Evolutionary conservation across 2,113 vertebrate genomes (phyloP), one percentile per base, ranked within the genome.

Genomic region (Oxyura jamaicensis): DNA sequence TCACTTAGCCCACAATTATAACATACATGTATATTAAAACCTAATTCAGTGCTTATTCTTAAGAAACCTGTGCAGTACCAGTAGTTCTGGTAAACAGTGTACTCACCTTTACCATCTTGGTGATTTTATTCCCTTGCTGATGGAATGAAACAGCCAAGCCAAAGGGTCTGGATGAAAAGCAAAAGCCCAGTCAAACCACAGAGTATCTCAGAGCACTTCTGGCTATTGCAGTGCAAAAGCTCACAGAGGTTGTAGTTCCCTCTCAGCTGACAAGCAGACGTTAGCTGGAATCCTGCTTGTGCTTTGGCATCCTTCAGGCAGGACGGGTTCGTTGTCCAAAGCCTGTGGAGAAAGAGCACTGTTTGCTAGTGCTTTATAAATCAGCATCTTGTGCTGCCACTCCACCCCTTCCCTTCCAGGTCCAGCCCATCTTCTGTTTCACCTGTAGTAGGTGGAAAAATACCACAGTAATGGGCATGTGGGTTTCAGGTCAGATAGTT

Each of bases 401-500:
- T 88, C 97, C 97, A 94, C 96, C 97, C 90, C 93, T 93, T 77
- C 93, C 85, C 92, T 90, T 88, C 50, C 89, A 95, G 79, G 95
- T 82, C 97, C 97, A 92, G 94, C 96, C 97, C 96, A 97, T 91
- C 89, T 96, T 97, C 95, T 95, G 91, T 96, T 97, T 95, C 95
- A 95, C 95, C 93, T 77, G 59, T 60, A 76, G 94, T 96, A 97
- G 97, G 97, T 97, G 97, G 97, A 97, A 97, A 96, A 97, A 96
- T 97, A 97, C 97, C 95, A 75, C 95, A 95, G 83, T 96, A 97
- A 95, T 96, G 95, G 94, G 77, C 91, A 96, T 95, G 92, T 91
- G 93, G 92, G 94, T 97, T 97, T 96, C 97, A 97, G 97, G 97
- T 97, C 97, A 97, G 96, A 87, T 93, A 96, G 93, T 78, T 96